Evolutionary conservation across 2,113 vertebrate species (phyloP).

Genomic region (Sphaerodactylus townsendi): DNA sequence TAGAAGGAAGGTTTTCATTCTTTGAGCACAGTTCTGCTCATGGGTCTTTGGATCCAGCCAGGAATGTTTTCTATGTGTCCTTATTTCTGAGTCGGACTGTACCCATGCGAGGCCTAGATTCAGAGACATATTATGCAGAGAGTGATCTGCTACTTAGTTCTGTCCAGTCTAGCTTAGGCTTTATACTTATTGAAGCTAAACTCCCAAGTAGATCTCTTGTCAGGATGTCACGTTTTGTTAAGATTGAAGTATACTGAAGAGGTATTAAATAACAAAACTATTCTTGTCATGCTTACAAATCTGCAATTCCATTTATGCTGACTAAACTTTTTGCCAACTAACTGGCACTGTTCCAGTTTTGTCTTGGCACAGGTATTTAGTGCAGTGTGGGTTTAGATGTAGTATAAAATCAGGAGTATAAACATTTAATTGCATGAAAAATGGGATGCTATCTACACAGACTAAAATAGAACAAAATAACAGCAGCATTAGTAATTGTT

Average conservation of each 20-base stretch:
- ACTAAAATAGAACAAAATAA: neutral
- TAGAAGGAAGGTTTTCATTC: too few relatives aligned
- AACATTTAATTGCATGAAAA: neutral
- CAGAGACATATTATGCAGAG: neutral
- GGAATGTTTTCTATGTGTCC: neutral
- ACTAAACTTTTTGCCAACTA: neutral
- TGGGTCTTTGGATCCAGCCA: too few relatives aligned
- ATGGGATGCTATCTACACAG: neutral
- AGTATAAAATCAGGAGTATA: neutral
- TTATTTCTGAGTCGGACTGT: neutral
- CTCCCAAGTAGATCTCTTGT: neutral
- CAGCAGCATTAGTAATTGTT: too few relatives aligned
- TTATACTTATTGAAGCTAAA: neutral
- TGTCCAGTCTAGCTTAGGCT: too few relatives aligned
- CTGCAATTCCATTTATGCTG: neutral
- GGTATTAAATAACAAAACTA: neutral
- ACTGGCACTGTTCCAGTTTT: neutral
- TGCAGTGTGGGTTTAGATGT: neutral
- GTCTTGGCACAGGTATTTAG: neutral
- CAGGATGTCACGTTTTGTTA: neutral
- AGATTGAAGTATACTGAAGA: neutral
- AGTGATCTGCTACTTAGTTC: neutral
- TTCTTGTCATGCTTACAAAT: neutral
- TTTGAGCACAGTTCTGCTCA: too few relatives aligned
- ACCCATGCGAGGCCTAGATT: neutral